Evolutionary conservation across 1,140 invertebrate species (phyloP).

Genomic region (Leptestheria dahalacensis): DNA sequence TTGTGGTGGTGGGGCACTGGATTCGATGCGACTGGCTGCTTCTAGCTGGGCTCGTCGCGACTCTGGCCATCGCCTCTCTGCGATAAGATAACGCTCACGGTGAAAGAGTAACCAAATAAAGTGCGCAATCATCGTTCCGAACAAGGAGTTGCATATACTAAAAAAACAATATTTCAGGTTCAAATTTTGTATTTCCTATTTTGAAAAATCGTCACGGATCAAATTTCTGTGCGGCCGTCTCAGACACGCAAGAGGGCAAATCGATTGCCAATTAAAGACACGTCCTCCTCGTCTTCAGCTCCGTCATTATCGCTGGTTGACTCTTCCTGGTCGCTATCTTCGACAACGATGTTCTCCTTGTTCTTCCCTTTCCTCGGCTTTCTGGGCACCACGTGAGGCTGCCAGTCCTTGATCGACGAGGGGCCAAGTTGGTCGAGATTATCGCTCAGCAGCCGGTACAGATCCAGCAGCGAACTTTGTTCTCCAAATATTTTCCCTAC

Average conservation of each 20-base stretch:
- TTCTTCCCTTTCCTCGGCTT: not conserved
- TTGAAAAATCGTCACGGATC: too few species aligned
- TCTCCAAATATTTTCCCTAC: not conserved
- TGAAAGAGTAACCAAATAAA: too few species aligned
- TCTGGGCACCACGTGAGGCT: not conserved
- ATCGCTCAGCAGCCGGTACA: not conserved
- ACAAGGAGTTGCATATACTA: too few species aligned
- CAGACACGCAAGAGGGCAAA: not conserved
- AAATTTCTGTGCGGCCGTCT: too few species aligned
- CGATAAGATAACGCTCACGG: too few species aligned
- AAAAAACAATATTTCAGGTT: too few species aligned
- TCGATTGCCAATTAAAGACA: constrained; percentile 4
- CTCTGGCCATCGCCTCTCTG: too few species aligned
- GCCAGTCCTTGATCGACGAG: not conserved
- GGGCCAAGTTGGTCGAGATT: not conserved
- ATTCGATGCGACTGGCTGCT: too few species aligned
- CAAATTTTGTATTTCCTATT: too few species aligned
- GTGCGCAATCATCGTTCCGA: too few species aligned
- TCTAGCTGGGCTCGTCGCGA: too few species aligned
- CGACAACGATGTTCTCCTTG: not conserved
- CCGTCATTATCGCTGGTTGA: not conserved
- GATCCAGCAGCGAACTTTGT: not conserved
- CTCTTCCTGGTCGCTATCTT: not conserved
- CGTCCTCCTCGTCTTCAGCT: not conserved
- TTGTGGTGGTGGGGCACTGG: too few species aligned